Evolutionary conservation across 1,140 invertebrate genomes (phyloP), one percentile per base, ranked within the genome.

Genomic region (Agrypnia vestita): DNA sequence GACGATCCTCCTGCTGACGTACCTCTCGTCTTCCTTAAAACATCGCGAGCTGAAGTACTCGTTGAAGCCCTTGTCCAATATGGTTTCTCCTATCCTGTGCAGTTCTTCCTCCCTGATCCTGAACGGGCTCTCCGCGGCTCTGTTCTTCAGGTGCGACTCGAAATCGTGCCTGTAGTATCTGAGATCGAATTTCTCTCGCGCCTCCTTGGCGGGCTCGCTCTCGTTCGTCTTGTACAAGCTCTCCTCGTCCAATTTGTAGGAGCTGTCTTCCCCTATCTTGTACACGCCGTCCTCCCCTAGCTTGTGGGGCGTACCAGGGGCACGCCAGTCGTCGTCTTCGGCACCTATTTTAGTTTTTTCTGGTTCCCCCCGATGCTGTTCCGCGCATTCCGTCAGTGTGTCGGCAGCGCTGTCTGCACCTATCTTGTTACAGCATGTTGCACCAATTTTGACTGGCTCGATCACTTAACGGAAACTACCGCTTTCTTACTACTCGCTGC

Each of bases 271-370:
- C 47, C 51, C 69, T 53, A 73, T 73, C 13, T 73, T 73, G 69
- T 25, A 73, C 9, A 12, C 47, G 17, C 46, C 13, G 47, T 55
- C 64, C 8, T 69, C 69, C 17, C 69, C 69, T 55, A 51, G 53
- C 51, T 73, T 73, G 69, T 73, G 9, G 19, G 69, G 69, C 69
- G 69, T 73, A 73, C 69, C 69, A 8, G 35, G 21, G 69, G 69
- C 69, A 73, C 69, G 69, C 69, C 69, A 73, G 15, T 55, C 69
- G 6, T 55, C 51, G 19, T 73, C 47, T 53, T 73, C 69, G 69
- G 69, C 69, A 51, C 69, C 69, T 73, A 73, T 73, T 73, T 73
- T 73, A 73, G 53, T 53, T 15, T 25, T 44, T 73, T 73, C 25
- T 35, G 1, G 25, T 35, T 35, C 69, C 21, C n/a, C 69, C 47